Percentiles rank a stretch among this genome's conserved stretches.
Conservation (phyloP, 2,888 invertebrate genomes). For the Penaeus monodon region DNA sequence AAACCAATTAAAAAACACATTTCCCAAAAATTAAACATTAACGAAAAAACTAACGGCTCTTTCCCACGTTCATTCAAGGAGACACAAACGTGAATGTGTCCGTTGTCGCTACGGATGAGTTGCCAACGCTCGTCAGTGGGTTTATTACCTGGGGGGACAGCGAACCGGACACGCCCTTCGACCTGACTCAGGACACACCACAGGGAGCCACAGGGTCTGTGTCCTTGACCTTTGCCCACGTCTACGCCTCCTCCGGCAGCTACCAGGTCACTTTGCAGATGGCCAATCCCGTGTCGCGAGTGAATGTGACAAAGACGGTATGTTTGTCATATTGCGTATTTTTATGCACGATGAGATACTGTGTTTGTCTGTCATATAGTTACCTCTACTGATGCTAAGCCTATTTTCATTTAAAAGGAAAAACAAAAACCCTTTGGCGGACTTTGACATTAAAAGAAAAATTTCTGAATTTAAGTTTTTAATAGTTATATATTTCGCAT, state of each 20-base stretch:
- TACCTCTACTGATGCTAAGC: too few relatives aligned
- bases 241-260: neutral
- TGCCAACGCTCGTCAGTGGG: neutral
- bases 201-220: neutral
- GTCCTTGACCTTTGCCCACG: neutral
- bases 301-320: neutral
- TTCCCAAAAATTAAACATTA: too few relatives aligned
- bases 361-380: too few relatives aligned
- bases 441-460: too few relatives aligned
- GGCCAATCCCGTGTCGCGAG: constrained; percentile 7
- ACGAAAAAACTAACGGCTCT: too few relatives aligned
- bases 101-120: neutral
- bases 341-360: too few relatives aligned
- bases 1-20: too few relatives aligned
- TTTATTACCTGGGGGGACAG: constrained; percentile 21
- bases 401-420: too few relatives aligned
- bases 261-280: neutral
- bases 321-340: too few relatives aligned
- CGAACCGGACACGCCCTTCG: neutral
- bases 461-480: too few relatives aligned
- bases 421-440: too few relatives aligned
- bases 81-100: neutral
- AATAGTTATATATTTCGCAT: too few relatives aligned
- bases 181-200: constrained; percentile 8
- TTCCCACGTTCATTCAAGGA: neutral